Percentiles rank a stretch among this genome's conserved stretches.
phyloP scores from a whole-genome alignment of 2,797 vertebrate genomes.

The Hydrocynus forskahlii region DNA sequence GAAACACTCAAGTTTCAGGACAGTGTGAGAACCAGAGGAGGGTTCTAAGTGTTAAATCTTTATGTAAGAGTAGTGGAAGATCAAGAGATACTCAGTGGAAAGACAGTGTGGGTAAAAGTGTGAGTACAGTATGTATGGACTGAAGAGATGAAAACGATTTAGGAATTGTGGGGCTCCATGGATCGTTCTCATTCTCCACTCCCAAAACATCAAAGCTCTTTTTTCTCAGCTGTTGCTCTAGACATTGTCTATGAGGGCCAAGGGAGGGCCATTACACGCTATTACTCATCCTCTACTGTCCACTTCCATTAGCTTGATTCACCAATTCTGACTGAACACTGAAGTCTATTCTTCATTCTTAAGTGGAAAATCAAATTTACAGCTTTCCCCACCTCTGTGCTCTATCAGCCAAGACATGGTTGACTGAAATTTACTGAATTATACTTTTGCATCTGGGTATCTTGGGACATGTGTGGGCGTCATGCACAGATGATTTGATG shows the following conservation, averaged over 20 bases:
- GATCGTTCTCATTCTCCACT: not conserved
- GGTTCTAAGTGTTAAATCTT: no score
- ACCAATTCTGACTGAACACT: not conserved
- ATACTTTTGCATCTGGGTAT: no score
- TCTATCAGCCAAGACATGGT: no score
- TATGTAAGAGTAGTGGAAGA: not conserved
- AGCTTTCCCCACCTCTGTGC: no score
- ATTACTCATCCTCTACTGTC: not conserved
- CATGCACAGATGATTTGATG: no score
- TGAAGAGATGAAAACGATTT: not conserved
- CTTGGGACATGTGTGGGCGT: no score
- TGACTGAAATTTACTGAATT: no score
- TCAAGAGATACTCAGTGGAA: not conserved
- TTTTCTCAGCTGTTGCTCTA: not conserved
- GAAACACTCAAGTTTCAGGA: no score
- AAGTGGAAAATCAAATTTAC: no score
- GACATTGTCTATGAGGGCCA: not conserved
- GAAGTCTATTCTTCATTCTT: no score
- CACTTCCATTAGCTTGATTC: not conserved
- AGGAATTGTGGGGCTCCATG: not conserved
- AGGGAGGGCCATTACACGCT: not conserved
- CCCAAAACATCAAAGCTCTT: constrained; percentile 24
- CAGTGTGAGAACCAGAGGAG: no score
- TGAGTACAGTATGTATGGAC: not conserved
- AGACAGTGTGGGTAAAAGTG: not conserved